Conservation (phyloP, 53 echinoderm and acorn worm species). For the Astropecten irregularis region DNA sequence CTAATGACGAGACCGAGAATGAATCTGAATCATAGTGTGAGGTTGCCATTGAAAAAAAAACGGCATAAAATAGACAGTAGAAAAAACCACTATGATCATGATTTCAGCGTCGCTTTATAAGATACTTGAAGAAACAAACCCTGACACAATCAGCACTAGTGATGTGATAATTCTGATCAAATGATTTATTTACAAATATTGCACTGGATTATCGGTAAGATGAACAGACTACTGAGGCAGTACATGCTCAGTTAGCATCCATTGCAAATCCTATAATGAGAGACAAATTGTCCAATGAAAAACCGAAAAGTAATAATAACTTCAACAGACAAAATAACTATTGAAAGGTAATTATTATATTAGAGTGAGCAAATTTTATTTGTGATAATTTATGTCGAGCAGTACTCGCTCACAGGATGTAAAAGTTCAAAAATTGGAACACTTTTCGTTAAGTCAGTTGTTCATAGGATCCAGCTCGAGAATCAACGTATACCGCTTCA, state of each 20-base stretch:
- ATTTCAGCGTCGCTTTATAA: neutral
- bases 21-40: too few relatives aligned
- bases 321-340: neutral
- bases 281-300: neutral
- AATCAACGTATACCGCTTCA: too few relatives aligned
- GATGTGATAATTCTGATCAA: neutral
- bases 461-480: neutral
- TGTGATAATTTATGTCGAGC: too few relatives aligned
- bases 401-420: too few relatives aligned
- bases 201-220: neutral
- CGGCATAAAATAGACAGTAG: neutral
- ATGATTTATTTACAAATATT: neutral
- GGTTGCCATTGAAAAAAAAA: neutral
- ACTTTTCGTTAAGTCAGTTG: neutral
- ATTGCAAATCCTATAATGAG: neutral
- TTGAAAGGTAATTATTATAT: neutral
- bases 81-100: neutral
- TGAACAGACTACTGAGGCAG: neutral
- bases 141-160: neutral
- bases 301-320: neutral
- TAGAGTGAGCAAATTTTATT: too few relatives aligned
- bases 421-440: neutral
- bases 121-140: conserved; percentile 1
- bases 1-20: too few relatives aligned
- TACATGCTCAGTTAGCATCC: conserved; percentile 2